Evolutionary conservation across 1,140 invertebrate genomes (phyloP), one percentile per base, ranked within the genome.

Genomic region (Lordiphosa mommai): DNA sequence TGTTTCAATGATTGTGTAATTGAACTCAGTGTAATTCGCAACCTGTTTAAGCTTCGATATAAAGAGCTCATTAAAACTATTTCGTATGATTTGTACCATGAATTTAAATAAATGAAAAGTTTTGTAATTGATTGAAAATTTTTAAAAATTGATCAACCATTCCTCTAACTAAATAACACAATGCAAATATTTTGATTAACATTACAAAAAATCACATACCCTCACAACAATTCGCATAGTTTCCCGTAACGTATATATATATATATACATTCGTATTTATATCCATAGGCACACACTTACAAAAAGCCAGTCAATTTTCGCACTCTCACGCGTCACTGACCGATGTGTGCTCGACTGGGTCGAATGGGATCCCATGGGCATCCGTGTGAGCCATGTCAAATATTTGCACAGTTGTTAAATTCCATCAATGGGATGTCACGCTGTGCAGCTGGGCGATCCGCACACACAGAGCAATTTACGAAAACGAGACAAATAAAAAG

Each of bases 341-440:
- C 61, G 47, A 71, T 80, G 76, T 67, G 32, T 10, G 17, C 32
- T 38, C 34, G 13, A 38, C 36, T 56, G 52, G 32, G 36, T 61
- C 40, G 32, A 23, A 10, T 40, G 29, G 1, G 20, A 41, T 37
- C 38, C 10, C 13, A 9, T 12, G 13, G 17, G 40, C 20, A 32
- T 27, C 16, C 40, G 33, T 49, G 36, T 66, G 50, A 36, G 46
- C 33, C 29, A 27, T 74, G 71, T 53, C 76, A 76, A 76, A 82
- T 82, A 76, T 82, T 82, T 82, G 71, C 61, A 60, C 77, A 64
- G 61, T 76, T 84, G 66, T 80, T 82, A 71, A 74, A 74, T 76
- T 80, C 61, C 71, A 82, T 71, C 71, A 70, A 59, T 59, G 71
- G 37, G 53, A 16, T 67, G 76, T 63, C 70, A 59, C 30, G 37